Conservation (phyloP, 2,888 invertebrate species). For the Diarsia rubi region DNA sequence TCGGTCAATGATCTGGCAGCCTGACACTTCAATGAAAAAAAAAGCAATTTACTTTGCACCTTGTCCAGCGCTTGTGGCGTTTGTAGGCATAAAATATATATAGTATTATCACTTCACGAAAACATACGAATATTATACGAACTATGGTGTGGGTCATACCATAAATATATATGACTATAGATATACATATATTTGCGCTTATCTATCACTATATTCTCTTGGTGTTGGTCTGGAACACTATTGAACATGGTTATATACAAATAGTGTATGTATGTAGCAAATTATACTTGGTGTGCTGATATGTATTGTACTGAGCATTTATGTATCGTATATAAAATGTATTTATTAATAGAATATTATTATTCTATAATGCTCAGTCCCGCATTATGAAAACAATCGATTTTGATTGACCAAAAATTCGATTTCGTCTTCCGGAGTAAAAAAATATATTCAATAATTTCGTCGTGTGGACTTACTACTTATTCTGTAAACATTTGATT, state of each 20-base stretch:
- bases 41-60: conserved; percentile 86
- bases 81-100: conserved; percentile 81
- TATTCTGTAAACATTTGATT: not conserved
- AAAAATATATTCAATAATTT: not conserved
- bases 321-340: conserved; percentile 48
- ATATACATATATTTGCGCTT: conserved; percentile 76
- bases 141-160: conserved; percentile 74
- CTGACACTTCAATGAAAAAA: conserved; percentile 71
- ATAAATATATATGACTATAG: conserved; percentile 70
- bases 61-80: conserved; percentile 89
- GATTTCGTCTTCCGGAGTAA: too few species aligned
- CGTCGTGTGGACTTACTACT: not conserved
- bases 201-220: conserved; percentile 72
- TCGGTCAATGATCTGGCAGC: conserved; percentile 78
- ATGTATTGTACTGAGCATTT: conserved; percentile 62
- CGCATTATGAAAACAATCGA: conserved; percentile 57
- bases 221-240: conserved; percentile 74
- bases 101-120: conserved; percentile 78
- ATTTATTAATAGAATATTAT: conserved; percentile 37
- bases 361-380: conserved; percentile 59
- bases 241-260: conserved; percentile 61
- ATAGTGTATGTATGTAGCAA: conserved; percentile 70
- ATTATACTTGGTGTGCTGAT: conserved; percentile 65
- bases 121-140: conserved; percentile 70
- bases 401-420: conserved; percentile 49